These are phyloP conservation scores for Paedocypris micromegethes DNA, from an alignment of 2,797 vertebrate species.

Conservation along the genomic window DNA sequence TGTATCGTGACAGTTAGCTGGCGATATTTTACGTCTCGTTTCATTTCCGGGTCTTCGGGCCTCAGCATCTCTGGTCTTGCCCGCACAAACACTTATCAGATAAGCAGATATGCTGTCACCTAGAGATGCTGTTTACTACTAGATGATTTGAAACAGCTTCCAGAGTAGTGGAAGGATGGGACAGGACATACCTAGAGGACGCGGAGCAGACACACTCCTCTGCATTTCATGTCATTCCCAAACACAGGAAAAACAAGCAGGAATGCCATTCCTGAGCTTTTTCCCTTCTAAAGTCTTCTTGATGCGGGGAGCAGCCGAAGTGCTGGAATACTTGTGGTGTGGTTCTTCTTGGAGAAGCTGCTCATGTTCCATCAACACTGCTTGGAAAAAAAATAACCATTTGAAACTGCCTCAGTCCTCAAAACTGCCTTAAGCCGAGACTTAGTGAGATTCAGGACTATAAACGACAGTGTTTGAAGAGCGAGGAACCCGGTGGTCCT, in stretches of 20 bases:
- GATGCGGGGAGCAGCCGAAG: conserved; percentile 56
- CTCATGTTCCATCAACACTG: conserved; percentile 60
- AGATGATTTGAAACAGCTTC: not conserved
- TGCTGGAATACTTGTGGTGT: conserved; percentile 63
- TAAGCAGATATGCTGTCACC: too few relatives aligned
- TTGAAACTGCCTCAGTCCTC: too few relatives aligned
- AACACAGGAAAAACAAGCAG: conserved; percentile 45
- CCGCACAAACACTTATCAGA: too few relatives aligned
- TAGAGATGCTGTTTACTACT: too few relatives aligned
- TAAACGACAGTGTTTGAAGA: not conserved
- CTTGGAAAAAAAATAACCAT: conserved; percentile 41
- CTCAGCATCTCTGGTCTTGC: too few relatives aligned
- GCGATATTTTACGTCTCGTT: too few relatives aligned
- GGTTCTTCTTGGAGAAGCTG: conserved; percentile 59
- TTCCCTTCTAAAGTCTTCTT: conserved; percentile 46
- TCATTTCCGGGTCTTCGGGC: too few relatives aligned
- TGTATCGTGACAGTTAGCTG: too few relatives aligned
- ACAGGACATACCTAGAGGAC: conserved; percentile 16
- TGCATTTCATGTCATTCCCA: conserved; percentile 12
- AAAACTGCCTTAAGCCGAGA: too few relatives aligned
- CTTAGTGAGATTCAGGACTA: too few relatives aligned
- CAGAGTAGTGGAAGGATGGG: conserved; percentile 7
- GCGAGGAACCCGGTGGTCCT: conserved; percentile 8
- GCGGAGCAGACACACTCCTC: conserved; percentile 21
- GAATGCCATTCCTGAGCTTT: conserved; percentile 45